Evolutionary conservation across 2,113 vertebrate genomes (phyloP).

Genomic region (Tympanuchus pallidicinctus): DNA sequence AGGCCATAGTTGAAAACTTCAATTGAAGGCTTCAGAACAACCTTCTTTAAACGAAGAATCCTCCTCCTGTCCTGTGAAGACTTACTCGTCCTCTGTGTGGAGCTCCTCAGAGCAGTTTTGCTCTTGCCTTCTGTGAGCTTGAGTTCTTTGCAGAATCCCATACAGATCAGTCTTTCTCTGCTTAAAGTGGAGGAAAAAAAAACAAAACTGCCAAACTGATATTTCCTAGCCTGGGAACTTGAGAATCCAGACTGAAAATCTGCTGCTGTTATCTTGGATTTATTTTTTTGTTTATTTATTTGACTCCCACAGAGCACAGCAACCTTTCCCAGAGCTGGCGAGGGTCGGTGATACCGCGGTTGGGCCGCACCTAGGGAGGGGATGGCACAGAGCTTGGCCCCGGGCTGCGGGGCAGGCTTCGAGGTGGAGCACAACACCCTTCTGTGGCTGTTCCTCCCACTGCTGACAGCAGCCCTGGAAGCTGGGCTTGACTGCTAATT

Average conservation of each 20-base stretch:
- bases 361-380: constrained; percentile 26
- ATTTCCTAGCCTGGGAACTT: background rate
- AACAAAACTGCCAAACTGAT: background rate
- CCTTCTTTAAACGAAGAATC: background rate
- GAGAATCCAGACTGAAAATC: background rate
- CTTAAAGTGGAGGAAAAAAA: background rate
- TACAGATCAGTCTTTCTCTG: background rate
- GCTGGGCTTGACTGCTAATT: background rate
- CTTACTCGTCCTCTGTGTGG: fast-evolving
- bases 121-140: background rate
- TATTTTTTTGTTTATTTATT: background rate
- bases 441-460: background rate
- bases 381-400: constrained; percentile 9
- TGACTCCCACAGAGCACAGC: background rate
- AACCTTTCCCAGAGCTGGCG: constrained; percentile 36
- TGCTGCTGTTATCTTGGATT: background rate
- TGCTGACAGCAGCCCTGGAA: background rate
- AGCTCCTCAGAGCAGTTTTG: background rate
- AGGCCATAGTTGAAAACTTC: fast-evolving
- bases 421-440: background rate
- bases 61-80: background rate
- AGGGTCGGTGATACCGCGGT: fast-evolving
- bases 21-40: background rate
- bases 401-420: constrained; percentile 34
- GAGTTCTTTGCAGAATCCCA: background rate